Base-by-base conservation (phyloP, 1,140 invertebrate genomes). In the Planococcus citri region DNA sequence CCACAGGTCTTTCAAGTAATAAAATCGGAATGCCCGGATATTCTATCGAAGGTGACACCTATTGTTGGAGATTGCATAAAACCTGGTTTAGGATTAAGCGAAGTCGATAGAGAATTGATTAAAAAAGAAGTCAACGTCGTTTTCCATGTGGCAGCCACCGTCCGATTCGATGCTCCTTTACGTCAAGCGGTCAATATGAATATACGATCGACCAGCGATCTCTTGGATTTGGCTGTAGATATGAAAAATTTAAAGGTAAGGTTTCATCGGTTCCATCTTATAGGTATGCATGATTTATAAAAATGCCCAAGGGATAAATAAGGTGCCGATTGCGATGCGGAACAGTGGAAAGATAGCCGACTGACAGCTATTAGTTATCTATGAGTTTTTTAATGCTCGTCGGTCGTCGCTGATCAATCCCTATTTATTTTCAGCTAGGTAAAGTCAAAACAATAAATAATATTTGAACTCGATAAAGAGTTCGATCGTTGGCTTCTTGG, bases 121-220 rank as follows among this genome's bases (percentile, higher is more conserved):
- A 79, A 80, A 6, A 82, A 88, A 1, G 82, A 86, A 73, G 88
- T 96, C 0, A 86, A 87, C 1, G 80, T 97, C n/a, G 85, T 98
- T 12, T 95, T 94, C 78, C 94, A 98, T 75, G 88, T 88, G 1
- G 95, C 95, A 0, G 95, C 95, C 0, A 95, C 90, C 70, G 88
- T 98, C 38, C 87, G 89, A 74, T 88, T 73, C 64, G 86, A 89
- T 75, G 87, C 51, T 0, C 68, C 70, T 0, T 37, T 71, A 0
- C 41, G 68, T 33, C 27, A 20, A 9, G 37, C 33, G 0, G 38
- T 24, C 25, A 27, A 69, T 20, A 69, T 69, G 14, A 71, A 71
- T 21, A 68, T 71, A 1, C 24, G 70, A 24, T 64, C 68, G 0
- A 71, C 70, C 17, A 71, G 68, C 25, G 70, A 71, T 64, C 41